A percentile compares a stretch with the other conserved stretches of the same genome.
Evolutionary conservation across 2,113 vertebrate species (phyloP).

Genomic region (Bujurquina vittata): DNA sequence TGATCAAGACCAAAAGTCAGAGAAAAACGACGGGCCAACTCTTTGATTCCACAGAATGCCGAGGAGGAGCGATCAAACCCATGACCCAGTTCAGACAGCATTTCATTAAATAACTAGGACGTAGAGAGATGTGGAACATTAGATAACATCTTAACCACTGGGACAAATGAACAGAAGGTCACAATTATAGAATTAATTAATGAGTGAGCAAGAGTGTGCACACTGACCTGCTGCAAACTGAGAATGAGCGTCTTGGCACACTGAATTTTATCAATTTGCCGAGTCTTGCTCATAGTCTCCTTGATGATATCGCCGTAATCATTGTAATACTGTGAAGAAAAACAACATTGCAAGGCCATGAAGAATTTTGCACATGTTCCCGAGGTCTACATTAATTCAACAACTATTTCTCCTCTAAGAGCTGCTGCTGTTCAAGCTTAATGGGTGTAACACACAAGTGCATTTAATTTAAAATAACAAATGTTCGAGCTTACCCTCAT

Average conservation of each 20-base stretch:
- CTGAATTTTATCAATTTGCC: conserved; percentile 98
- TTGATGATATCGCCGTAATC: conserved; percentile 99
- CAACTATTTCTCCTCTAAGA: neutral
- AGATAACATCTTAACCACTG: neutral
- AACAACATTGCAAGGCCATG: neutral
- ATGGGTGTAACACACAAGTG: neutral
- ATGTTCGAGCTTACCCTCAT: conserved; percentile 88
- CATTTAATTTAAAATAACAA: neutral
- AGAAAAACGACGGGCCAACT: conserved; percentile 96
- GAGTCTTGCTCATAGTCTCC: conserved; percentile 99
- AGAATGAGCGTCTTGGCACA: conserved; percentile 99
- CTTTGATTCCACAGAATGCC: conserved; percentile 96
- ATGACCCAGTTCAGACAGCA: conserved; percentile 95
- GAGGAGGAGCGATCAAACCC: conserved; percentile 96
- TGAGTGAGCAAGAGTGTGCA: neutral
- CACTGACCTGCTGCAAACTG: conserved; percentile 96
- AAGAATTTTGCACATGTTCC: neutral
- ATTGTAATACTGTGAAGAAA: conserved; percentile 91
- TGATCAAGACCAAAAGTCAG: conserved; percentile 99
- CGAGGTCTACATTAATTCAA: neutral
- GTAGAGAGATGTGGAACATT: neutral
- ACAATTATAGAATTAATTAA: neutral
- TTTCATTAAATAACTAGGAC: conserved; percentile 95
- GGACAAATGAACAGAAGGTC: neutral
- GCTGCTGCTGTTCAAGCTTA: neutral